These are phyloP conservation scores for Aspidiotus destructor DNA, from an alignment of 2,888 invertebrate species.

Conservation along the genomic window DNA sequence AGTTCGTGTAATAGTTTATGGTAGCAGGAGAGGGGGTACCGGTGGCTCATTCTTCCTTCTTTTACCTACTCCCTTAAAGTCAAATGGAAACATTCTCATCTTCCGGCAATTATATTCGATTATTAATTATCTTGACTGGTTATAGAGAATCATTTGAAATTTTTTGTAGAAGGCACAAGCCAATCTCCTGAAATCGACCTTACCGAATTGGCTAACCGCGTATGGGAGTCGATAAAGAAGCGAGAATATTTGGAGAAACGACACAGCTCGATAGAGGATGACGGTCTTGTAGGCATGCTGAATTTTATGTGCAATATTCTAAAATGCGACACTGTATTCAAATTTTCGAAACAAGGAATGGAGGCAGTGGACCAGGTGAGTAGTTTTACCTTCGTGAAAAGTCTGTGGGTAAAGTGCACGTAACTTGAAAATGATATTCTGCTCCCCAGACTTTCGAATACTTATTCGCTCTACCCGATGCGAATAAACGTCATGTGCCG, in stretches of 20 bases:
- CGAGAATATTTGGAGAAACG: conserved; percentile 75
- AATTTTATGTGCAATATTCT: conserved; percentile 77
- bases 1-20: no score
- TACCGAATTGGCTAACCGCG: conserved; percentile 61
- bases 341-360: conserved; percentile 65
- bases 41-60: no score
- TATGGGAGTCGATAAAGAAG: conserved; percentile 62
- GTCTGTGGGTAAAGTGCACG: no score
- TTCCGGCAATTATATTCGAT: no score
- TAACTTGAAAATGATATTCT: not conserved
- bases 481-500: conserved; percentile 72
- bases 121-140: no score
- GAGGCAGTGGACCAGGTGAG: conserved; percentile 54
- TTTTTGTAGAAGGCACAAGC: conserved; percentile 40
- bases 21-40: no score
- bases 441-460: conserved; percentile 64
- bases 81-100: no score
- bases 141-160: no score
- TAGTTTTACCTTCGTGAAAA: not conserved
- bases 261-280: conserved; percentile 73
- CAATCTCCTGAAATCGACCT: conserved; percentile 51
- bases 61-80: no score
- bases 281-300: conserved; percentile 77
- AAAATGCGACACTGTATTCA: conserved; percentile 80
- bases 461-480: conserved; percentile 80